Evolutionary conservation across 2,888 invertebrate genomes (phyloP), one percentile per base, ranked within the genome.

Genomic region (Tineola bisselliella): DNA sequence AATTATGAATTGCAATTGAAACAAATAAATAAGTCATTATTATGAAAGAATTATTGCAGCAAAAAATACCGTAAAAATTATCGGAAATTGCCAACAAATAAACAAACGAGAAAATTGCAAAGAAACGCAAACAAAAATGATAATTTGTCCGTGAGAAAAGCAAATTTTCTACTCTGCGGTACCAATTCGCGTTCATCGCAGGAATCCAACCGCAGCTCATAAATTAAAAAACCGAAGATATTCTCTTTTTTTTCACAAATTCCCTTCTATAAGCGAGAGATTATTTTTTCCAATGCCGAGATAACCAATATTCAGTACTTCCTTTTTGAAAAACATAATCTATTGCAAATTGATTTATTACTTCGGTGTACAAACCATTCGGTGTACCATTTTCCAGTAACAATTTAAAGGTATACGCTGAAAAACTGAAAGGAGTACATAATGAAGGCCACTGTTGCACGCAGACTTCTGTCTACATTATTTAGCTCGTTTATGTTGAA

Each of bases 171-270:
- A 48, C 15, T 17, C 17, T 17, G 15, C 10, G 15, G 48, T 48
- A 48, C 48, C 48, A 48, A 48, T 48, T 48, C 48, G 48, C n/a
- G 48, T 48, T 48, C 48, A 48, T 48, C n/a, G 15, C 15, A 48
- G 48, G 48, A 48, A 48, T 48, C 12, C 54, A n/a, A 25, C 54
- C 54, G 25, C 54, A 54, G 54, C 54, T 54, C 48, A 25, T 54
- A 54, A 54, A 54, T 54, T 54, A 54, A 54, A 54, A 54, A 54
- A 54, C 54, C 54, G n/a, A 54, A 54, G 54, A 54, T 3, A 25
- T 17, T 48, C 15, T 17, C 48, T 54, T 54, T 54, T 25, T 52
- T 54, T 19, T n/a, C 25, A 54, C 18, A 15, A 19, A 19, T 48
- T 10, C 54, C 54, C 11, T 12, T 25, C 25, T 25, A 25, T 25